Evolutionary conservation across 2,797 vertebrate species (phyloP).

Genomic region (Malurus leucopterus): DNA sequence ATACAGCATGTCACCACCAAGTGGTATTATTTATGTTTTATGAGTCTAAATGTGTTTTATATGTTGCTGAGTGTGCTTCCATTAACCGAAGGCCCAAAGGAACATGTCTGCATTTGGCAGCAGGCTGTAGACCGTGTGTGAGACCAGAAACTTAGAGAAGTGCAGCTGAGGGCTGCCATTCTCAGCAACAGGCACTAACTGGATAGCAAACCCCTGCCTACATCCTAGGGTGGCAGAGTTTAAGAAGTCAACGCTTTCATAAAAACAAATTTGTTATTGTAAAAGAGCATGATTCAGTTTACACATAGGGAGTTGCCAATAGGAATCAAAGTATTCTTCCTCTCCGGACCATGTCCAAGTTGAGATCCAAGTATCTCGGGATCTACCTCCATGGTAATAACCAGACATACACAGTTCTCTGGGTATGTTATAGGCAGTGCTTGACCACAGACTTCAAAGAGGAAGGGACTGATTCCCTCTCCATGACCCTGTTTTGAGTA

Average conservation of each 20-base stretch:
- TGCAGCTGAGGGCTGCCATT: neutral
- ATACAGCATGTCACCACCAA: conserved; percentile 31
- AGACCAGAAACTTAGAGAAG: neutral
- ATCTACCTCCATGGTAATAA: neutral
- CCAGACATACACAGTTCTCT: neutral
- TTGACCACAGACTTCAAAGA: neutral
- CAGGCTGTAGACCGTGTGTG: neutral
- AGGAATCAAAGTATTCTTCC: neutral
- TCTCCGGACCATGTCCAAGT: neutral
- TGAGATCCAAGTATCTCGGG: neutral
- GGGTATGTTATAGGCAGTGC: neutral
- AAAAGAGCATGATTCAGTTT: neutral
- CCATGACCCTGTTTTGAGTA: neutral
- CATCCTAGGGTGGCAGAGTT: neutral
- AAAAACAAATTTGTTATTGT: neutral
- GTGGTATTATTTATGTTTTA: conserved; percentile 66
- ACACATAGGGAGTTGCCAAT: neutral
- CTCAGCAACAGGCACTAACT: neutral
- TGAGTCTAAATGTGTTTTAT: conserved; percentile 61
- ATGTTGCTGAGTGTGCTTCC: conserved; percentile 36
- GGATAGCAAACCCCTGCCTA: neutral
- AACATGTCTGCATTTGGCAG: neutral
- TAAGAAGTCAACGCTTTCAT: conserved; percentile 23
- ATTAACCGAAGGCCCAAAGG: conserved; percentile 52
- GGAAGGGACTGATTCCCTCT: neutral